phyloP scores from a whole-genome alignment of 1,140 invertebrate species.

The Forficula auricularia region DNA sequence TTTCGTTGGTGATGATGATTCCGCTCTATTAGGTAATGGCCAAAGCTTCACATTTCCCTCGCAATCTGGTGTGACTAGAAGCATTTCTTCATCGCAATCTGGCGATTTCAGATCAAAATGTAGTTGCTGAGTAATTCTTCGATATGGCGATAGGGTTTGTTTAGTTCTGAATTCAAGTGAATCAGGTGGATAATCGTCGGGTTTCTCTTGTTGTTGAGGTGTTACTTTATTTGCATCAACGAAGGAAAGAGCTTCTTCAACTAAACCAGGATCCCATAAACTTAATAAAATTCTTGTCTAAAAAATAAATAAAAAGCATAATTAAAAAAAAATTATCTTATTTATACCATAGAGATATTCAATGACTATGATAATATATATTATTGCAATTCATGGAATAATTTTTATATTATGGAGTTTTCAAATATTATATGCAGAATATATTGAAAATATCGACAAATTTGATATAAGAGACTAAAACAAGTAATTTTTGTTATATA shows the following conservation, averaged over 20 bases:
- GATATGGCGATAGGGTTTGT: constrained; percentile 45
- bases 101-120: constrained; percentile 38
- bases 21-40: no score
- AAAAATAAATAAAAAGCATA: constrained; percentile 11
- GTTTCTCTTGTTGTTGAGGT: background rate
- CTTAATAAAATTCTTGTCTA: constrained; percentile 55
- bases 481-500: no score
- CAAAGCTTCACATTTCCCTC: background rate
- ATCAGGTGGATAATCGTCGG: constrained; percentile 23
- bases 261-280: constrained; percentile 63
- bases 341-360: background rate
- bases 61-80: constrained; percentile 44
- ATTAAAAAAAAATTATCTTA: background rate
- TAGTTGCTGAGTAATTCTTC: constrained; percentile 56
- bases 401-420: no score
- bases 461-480: no score
- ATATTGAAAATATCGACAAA: no score
- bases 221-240: constrained; percentile 48
- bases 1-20: no score
- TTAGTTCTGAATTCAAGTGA: constrained; percentile 29
- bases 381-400: no score
- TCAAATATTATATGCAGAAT: no score
- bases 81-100: constrained; percentile 8
- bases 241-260: constrained; percentile 67
- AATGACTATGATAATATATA: background rate